Evolutionary conservation across 2,888 invertebrate genomes (phyloP), one percentile per base, ranked within the genome.

Genomic region (Chrysina gloriosa): DNA sequence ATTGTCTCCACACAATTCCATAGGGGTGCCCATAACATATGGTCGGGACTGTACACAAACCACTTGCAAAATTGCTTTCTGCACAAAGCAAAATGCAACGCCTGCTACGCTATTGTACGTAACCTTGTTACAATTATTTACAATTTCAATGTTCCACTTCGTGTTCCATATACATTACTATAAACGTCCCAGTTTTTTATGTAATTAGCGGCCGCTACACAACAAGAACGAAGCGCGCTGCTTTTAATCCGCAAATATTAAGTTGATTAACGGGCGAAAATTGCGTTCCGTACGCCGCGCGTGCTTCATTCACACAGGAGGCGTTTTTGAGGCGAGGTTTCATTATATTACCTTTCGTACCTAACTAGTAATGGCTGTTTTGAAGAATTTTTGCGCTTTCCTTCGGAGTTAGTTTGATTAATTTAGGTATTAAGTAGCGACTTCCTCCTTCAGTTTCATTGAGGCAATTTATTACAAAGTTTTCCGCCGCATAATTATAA

Each of bases 191-290:
- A 45, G 45, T 19, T 45, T 45, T 45, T 45, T 45, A 16, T 9
- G 45, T 45, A 45, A 45, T 45, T 45, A 45, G 45, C 19, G 2
- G 45, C 21, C 19, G 19, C 7, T 19, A 14, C 9, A 45, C 16
- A 21, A 16, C 7, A 9, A 45, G 19, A n/a, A 3, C 36, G 36
- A 36, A 21, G 3, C 7, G n/a, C n/a, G 45, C 45, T 45, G 19
- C 45, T 9, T 45, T 19, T 45, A 45, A 45, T 45, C 19, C 45
- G 7, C 7, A 16, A 45, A 19, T 19, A 45, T 45, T 45, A 45
- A 45, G 7, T 45, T 45, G 45, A 45, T 45, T 45, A 45, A 45
- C 45, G 45, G 19, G 14, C 21, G 21, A 45, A 45, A 45, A 45
- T 45, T 45, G 21, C 45, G 23, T 36, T 14, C n/a, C 1, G 36